Evolutionary conservation across 2,797 vertebrate species (phyloP).

Genomic region (Meda fulgida): DNA sequence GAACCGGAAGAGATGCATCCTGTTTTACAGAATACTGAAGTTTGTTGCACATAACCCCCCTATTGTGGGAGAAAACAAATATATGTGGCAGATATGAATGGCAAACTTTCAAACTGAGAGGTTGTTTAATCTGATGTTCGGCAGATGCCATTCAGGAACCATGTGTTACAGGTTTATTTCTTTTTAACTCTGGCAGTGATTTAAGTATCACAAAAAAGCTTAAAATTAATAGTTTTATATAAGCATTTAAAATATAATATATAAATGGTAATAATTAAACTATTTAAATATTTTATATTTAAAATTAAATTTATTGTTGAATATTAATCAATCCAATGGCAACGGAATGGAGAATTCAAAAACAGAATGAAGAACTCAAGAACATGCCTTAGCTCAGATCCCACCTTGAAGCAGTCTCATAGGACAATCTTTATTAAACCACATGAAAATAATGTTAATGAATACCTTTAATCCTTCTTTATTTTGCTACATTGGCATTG

Average conservation of each 20-base stretch:
- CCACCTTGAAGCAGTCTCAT: background rate
- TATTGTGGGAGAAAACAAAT: constrained; percentile 29
- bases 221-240: constrained; percentile 30
- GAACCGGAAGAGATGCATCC: background rate
- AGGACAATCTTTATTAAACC: background rate
- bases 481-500: background rate
- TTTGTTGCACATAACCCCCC: background rate
- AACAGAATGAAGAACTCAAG: background rate
- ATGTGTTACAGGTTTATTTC: constrained; percentile 38
- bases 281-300: constrained; percentile 42
- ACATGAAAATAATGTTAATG: background rate
- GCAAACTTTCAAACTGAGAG: constrained; percentile 46
- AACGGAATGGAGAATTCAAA: background rate
- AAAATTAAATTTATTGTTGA: background rate
- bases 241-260: background rate
- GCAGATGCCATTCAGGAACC: constrained; percentile 50
- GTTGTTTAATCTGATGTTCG: constrained; percentile 57
- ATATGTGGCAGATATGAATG: constrained; percentile 35
- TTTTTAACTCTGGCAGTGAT: constrained; percentile 22
- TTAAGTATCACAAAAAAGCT: constrained; percentile 41
- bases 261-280: background rate
- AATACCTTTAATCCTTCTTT: background rate
- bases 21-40: background rate
- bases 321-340: background rate
- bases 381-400: background rate